These are phyloP conservation scores for Pristionchus japonicus DNA, from an alignment of 2,888 invertebrate genomes.

Conservation along the genomic window DNA sequence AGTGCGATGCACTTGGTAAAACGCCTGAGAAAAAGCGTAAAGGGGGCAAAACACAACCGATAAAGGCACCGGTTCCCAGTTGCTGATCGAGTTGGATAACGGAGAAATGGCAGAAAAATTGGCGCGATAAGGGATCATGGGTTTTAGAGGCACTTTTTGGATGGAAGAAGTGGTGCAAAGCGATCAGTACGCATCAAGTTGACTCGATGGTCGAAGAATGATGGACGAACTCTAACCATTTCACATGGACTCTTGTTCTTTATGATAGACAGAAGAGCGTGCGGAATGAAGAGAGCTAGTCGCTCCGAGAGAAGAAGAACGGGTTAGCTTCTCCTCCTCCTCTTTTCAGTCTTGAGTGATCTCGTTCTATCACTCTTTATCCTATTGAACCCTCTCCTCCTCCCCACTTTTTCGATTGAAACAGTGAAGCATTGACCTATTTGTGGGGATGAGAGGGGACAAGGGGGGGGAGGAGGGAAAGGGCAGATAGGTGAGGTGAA, in stretches of 20 bases:
- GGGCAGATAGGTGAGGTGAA: neutral
- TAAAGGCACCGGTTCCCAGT: neutral
- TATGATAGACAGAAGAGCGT: neutral
- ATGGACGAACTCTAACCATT: too few relatives aligned
- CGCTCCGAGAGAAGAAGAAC: neutral
- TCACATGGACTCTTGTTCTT: too few relatives aligned
- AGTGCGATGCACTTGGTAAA: neutral
- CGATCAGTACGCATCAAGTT: neutral
- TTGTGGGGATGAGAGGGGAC: neutral
- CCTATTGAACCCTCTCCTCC: neutral
- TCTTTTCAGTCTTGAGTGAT: conserved; percentile 2
- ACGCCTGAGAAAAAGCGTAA: neutral
- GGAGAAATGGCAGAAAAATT: neutral
- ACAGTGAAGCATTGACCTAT: conserved; percentile 32
- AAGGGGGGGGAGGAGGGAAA: neutral
- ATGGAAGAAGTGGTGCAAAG: neutral
- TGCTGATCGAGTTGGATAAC: neutral
- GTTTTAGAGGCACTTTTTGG: neutral
- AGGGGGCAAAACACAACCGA: neutral
- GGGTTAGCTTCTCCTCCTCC: neutral
- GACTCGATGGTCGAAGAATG: neutral
- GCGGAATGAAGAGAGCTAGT: neutral
- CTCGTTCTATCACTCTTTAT: conserved; percentile 10
- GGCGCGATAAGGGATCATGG: neutral
- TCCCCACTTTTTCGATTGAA: conserved; percentile 21